phyloP scores from a whole-genome alignment of 1,140 invertebrate species.

The Drosophila leontia region DNA sequence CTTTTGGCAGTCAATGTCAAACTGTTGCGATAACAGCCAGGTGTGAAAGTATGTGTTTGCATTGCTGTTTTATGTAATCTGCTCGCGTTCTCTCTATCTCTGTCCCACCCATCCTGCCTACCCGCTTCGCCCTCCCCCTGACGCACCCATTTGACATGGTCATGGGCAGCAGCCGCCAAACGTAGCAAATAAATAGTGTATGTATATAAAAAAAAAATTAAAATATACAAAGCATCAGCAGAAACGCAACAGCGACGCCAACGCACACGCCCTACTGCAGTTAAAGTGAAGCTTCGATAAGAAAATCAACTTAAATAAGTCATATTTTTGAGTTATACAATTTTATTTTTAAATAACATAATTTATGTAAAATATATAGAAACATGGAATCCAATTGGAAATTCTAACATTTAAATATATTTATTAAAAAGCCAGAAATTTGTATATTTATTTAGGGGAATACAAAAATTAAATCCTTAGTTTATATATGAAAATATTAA shows the following conservation, averaged over 20 bases:
- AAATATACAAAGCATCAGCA: constrained; percentile 17
- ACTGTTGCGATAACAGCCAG: constrained; percentile 29
- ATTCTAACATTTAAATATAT: too few species aligned
- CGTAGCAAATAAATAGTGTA: constrained; percentile 36
- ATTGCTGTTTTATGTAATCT: constrained; percentile 56
- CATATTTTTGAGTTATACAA: not conserved
- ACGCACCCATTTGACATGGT: constrained; percentile 48
- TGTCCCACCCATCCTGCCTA: constrained; percentile 1
- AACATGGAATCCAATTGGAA: too few species aligned
- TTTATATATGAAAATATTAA: too few species aligned
- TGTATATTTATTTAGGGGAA: too few species aligned
- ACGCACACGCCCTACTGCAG: constrained; percentile 44
- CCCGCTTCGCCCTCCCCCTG: not conserved
- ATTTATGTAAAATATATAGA: too few species aligned
- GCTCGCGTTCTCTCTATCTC: constrained; percentile 25
- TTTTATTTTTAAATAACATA: too few species aligned
- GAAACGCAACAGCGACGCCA: constrained; percentile 36
- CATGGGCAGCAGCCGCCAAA: constrained; percentile 59
- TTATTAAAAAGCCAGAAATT: too few species aligned
- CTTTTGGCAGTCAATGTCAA: not conserved
- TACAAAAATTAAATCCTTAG: too few species aligned
- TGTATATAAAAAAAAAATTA: constrained; percentile 9
- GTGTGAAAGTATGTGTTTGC: constrained; percentile 25
- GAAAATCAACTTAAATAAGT: not conserved
- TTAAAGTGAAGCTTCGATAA: constrained; percentile 10